Base-by-base conservation (phyloP, 1,140 invertebrate genomes). In the Drosophila pallidifrons region DNA sequence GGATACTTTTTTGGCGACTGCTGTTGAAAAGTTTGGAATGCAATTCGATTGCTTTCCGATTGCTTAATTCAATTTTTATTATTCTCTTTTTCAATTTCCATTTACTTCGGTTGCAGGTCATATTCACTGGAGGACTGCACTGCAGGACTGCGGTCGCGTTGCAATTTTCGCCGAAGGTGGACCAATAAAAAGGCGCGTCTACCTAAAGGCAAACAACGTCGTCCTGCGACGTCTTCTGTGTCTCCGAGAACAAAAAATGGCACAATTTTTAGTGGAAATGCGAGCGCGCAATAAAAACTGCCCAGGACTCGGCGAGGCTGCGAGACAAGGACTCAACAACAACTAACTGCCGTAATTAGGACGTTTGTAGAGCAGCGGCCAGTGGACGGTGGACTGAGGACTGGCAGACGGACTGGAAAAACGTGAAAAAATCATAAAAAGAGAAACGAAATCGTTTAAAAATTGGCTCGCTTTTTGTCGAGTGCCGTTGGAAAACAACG, bases 201-300 rank as follows among this genome's bases (percentile, higher is more conserved):
- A 79, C 77, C 77, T 46, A 51, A 47, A 28, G n/a, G 13, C 47
- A 54, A 46, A 47, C 41, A 52, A 72, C 52, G 20, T 25, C 16
- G 52, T 55, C 61, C 47, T 25, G 45, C 35, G 2, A n/a, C 47
- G 32, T 25, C 20, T 25, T 3, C 20, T 25, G 20, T 41, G 10
- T n/a, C 16, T 25, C 11, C 41, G 32, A 67, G 25, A 60, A 65
- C 11, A 75, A 68, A 70, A 77, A 77, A 64, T 74, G 75, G 59
- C 71, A 74, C 78, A 89, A 89, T 85, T 89, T 89, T 89, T 89
- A 89, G 86, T 81, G 86, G 78, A 89, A 89, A 89, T 81, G 72
- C 85, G 86, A 85, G 78, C 85, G 85, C 69, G 75, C 59, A 85
- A 89, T 89, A 88, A 88, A 70, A 66, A 74, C 58, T 35, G 43